phyloP scores from a whole-genome alignment of 2,888 invertebrate species.

The Pemphredon lugubris region DNA sequence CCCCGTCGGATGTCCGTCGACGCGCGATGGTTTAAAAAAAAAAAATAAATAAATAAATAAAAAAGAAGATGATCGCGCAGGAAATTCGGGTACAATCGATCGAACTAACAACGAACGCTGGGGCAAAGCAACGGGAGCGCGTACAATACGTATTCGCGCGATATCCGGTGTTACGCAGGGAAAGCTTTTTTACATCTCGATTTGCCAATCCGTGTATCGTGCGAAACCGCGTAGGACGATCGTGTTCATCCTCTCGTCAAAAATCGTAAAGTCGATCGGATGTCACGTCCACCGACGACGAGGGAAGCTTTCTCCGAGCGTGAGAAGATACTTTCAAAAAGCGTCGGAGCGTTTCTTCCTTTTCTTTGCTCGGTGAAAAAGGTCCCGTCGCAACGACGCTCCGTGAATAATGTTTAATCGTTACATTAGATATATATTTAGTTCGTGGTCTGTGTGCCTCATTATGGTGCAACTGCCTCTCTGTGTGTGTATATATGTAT shows the following conservation, averaged over 20 bases:
- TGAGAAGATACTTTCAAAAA: conserved; percentile 40
- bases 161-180: neutral
- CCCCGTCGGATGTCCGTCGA: too few relatives aligned
- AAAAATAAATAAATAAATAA: too few relatives aligned
- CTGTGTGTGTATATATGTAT: conserved; percentile 29
- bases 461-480: neutral
- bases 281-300: conserved; percentile 4
- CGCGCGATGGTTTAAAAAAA: too few relatives aligned
- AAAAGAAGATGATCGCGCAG: too few relatives aligned
- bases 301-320: conserved; percentile 11
- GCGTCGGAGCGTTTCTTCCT: conserved; percentile 8
- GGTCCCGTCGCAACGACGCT: conserved; percentile 1
- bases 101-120: conserved; percentile 28
- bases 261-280: conserved; percentile 21
- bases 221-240: conserved; percentile 24
- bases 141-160: neutral
- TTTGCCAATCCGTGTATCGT: conserved; percentile 1
- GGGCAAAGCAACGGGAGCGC: conserved; percentile 3
- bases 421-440: conserved; percentile 18
- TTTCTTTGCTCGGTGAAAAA: conserved; percentile 2
- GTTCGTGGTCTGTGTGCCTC: conserved; percentile 6
- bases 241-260: neutral
- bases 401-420: neutral
- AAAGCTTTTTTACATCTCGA: conserved; percentile 1
- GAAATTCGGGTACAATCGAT: conserved; percentile 1